Evolutionary conservation across 2,888 invertebrate genomes (phyloP), one percentile per base, ranked within the genome.

Genomic region (Sipunculus nudus): DNA sequence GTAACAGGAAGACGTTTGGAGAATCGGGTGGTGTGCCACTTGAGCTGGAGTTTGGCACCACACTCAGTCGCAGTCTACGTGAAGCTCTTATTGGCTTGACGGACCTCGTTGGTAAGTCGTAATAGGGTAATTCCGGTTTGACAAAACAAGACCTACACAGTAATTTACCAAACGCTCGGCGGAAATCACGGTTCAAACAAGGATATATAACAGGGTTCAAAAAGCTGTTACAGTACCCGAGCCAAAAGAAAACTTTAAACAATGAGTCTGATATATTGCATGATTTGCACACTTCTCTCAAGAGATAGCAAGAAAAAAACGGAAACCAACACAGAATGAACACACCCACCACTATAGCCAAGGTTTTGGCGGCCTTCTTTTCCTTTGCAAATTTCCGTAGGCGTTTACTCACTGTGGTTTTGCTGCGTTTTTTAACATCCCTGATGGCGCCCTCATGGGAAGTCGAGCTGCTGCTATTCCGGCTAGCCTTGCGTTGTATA

Each of bases 121-220:
- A 62, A 47, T 54, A 62, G 21, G 53, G 40, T 10, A 62, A 21
- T 13, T 21, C 23, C n/a, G 40, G 39, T n/a, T 45, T 43, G 3
- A 19, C 35, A 26, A 59, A 62, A 48, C 61, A 62, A 23, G 45
- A 47, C 19, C 62, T 32, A 2, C 38, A 39, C n/a, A 62, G 23
- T 4, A 93, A 84, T 66, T 92, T 87, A 92, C 92, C 92, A 77
- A 93, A 93, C 0, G 93, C 93, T 70, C 91, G 87, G 76, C 93
- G 88, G 79, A 93, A 93, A 80, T 93, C 93, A 0, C 91, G 90
- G 62, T 92, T 92, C 83, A 92, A 92, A 77, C 93, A 93, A 23
- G 93, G 92, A 76, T 93, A 93, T 75, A 93, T 93, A 78, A 93
- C 93, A 0, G 93, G 93, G 84, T 93, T 93, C 65, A 93, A 92